These are phyloP conservation scores for Parazoanthus darwini DNA, from an alignment of 92 coral and sea anemone genomes.

Conservation along the genomic window DNA sequence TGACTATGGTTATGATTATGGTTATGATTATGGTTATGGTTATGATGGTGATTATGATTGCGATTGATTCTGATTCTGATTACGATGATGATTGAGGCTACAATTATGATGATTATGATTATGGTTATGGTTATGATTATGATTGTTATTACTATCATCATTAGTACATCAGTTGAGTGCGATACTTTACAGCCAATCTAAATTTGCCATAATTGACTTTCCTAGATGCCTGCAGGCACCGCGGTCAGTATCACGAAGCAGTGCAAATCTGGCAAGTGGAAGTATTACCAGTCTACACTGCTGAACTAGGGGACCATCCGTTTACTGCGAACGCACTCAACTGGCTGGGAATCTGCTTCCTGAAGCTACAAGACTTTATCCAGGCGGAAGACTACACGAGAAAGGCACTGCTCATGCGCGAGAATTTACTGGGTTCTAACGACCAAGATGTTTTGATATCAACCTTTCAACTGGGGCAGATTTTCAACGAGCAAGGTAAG, in stretches of 20 bases:
- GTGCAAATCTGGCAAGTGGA: not conserved
- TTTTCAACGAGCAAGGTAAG: not conserved
- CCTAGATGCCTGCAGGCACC: conserved; percentile 21
- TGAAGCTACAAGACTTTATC: not conserved
- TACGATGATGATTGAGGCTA: too few species aligned
- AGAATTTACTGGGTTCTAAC: conserved; percentile 1
- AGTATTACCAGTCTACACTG: not conserved
- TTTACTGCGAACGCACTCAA: conserved; percentile 31
- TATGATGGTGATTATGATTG: too few species aligned
- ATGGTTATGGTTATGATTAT: not conserved
- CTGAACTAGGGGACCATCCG: conserved; percentile 5
- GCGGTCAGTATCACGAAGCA: not conserved
- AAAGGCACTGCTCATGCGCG: conserved; percentile 9
- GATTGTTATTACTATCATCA: too few species aligned
- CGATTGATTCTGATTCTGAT: too few species aligned
- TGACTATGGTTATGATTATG: too few species aligned
- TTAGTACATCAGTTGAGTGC: too few species aligned
- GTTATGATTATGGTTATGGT: too few species aligned
- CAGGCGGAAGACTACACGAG: conserved; percentile 3
- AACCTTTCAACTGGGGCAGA: conserved; percentile 19
- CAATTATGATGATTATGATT: not conserved
- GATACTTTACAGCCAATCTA: too few species aligned
- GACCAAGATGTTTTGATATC: conserved; percentile 36
- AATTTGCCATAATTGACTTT: not conserved
- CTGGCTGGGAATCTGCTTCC: conserved; percentile 29